These are phyloP conservation scores for Cherax quadricarinatus DNA, from an alignment of 1,140 invertebrate genomes.

Conservation along the genomic window DNA sequence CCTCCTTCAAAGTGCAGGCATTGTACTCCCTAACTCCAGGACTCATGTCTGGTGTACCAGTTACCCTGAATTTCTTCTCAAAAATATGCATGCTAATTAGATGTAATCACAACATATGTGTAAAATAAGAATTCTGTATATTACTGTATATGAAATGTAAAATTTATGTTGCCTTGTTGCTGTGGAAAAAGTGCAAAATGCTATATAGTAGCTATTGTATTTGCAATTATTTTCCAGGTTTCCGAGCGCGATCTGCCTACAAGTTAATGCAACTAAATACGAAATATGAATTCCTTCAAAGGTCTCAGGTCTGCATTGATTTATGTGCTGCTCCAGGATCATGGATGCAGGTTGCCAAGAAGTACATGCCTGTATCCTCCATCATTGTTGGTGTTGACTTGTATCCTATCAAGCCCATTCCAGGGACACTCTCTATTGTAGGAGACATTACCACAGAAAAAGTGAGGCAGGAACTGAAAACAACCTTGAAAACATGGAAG, in stretches of 20 bases:
- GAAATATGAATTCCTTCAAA: constrained; percentile 98
- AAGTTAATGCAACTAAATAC: constrained; percentile 98
- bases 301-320: constrained; percentile 96
- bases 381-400: constrained; percentile 97
- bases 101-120: too few relatives aligned
- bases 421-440: constrained; percentile 91
- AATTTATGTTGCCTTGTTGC: too few relatives aligned
- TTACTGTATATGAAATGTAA: too few relatives aligned
- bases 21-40: too few relatives aligned
- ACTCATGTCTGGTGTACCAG: too few relatives aligned
- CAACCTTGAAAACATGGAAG: constrained; percentile 95
- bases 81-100: too few relatives aligned
- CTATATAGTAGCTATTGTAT: too few relatives aligned
- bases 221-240: constrained; percentile 80
- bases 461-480: constrained; percentile 85
- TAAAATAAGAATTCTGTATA: too few relatives aligned
- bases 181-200: too few relatives aligned
- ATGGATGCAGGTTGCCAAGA: constrained; percentile 99
- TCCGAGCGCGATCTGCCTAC: constrained; percentile 94
- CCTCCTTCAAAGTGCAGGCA: too few relatives aligned
- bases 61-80: too few relatives aligned
- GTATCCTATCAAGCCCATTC: constrained; percentile 95
- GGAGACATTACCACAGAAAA: constrained; percentile 97
- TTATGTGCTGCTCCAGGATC: constrained; percentile 99
- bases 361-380: constrained; percentile 98